Evolutionary conservation across 2,888 invertebrate species (phyloP).

Genomic region (Malthinus flaveolus): DNA sequence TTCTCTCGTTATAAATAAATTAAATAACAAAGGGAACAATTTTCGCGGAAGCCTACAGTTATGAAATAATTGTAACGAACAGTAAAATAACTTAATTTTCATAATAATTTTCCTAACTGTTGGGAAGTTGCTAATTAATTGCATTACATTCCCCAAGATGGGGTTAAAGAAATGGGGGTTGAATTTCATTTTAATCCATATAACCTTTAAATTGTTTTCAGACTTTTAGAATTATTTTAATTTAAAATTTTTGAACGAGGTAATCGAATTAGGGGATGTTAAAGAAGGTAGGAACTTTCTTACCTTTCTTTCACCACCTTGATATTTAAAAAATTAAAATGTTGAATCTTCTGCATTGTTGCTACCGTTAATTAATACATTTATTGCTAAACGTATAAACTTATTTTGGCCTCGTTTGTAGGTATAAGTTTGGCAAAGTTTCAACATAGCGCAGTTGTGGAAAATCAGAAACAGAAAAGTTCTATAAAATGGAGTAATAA

Average conservation of each 20-base stretch:
- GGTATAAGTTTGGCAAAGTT: no score
- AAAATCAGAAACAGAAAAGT: no score
- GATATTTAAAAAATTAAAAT: no score
- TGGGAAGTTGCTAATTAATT: conserved; percentile 6
- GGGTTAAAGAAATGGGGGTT: conserved; percentile 1
- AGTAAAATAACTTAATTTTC: conserved; percentile 6
- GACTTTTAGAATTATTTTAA: not conserved
- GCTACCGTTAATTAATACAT: no score
- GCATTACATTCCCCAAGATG: conserved; percentile 6
- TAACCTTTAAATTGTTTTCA: conserved; percentile 2
- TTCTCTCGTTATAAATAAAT: not conserved
- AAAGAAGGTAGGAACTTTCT: no score
- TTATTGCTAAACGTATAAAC: no score
- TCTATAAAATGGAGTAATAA: no score
- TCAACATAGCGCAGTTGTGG: no score
- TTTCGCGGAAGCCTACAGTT: not conserved
- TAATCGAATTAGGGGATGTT: no score
- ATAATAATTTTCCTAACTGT: conserved; percentile 6
- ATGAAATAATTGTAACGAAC: conserved; percentile 5
- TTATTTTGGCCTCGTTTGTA: no score
- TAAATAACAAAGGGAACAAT: not conserved
- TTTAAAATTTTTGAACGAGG: not conserved
- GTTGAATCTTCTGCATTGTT: no score
- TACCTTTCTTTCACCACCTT: no score
- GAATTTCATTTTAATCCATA: conserved; percentile 1